Evolutionary conservation across 2,113 vertebrate genomes (phyloP).

Genomic region (Apus apus): DNA sequence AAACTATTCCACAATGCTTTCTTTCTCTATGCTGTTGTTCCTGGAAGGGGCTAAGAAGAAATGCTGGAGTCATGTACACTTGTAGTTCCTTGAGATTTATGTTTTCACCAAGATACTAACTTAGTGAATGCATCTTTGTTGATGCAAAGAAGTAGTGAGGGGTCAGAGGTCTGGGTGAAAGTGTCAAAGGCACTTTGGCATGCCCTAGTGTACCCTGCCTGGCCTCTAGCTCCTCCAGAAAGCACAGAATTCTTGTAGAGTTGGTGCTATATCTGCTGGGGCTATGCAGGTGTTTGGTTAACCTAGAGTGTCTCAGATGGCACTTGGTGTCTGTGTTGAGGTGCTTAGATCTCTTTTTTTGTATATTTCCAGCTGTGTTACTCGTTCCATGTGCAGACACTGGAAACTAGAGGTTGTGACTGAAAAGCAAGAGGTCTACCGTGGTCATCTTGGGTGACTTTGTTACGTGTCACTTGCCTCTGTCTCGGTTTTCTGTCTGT

Average conservation of each 20-base stretch:
- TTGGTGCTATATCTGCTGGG: background rate
- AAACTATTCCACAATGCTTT: background rate
- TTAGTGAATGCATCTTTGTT: background rate
- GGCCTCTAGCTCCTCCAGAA: background rate
- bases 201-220: background rate
- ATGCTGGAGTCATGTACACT: background rate
- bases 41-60: background rate
- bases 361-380: background rate
- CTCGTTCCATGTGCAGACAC: background rate
- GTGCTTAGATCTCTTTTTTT: background rate
- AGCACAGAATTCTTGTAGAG: background rate
- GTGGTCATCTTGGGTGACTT: background rate
- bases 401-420: background rate
- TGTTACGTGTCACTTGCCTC: fast-evolving
- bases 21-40: background rate
- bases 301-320: background rate
- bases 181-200: background rate
- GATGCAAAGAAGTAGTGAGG: background rate
- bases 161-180: background rate
- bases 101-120: background rate
- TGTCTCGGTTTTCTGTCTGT: background rate
- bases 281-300: background rate
- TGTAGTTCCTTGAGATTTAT: background rate
- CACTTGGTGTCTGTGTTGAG: background rate
- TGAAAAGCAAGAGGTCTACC: background rate